phyloP scores from a whole-genome alignment of 2,113 vertebrate genomes.

The Petrocephalus microphthalmus region DNA sequence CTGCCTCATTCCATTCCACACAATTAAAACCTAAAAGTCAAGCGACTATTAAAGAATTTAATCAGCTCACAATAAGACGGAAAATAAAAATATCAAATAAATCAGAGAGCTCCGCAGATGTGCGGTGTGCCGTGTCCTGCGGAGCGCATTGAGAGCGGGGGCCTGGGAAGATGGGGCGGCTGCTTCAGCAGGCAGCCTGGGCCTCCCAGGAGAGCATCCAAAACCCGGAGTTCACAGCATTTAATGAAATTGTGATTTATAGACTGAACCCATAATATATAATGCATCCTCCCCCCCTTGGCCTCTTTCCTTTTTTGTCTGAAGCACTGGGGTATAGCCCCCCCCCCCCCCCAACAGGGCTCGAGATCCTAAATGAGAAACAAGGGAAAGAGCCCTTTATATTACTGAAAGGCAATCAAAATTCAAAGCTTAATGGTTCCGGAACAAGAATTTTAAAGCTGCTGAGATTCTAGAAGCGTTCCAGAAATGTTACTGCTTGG shows the following conservation, averaged over 20 bases:
- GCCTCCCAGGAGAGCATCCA: background rate
- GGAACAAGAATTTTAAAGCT: background rate
- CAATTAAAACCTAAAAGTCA: background rate
- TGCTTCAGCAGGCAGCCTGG: background rate
- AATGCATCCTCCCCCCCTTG: background rate
- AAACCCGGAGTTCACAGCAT: slow-evolving; percentile 8
- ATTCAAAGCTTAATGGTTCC: background rate
- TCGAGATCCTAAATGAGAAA: background rate
- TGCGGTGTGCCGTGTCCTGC: background rate
- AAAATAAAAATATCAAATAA: background rate
- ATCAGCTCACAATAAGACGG: background rate
- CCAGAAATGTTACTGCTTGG: background rate
- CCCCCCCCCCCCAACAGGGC: background rate
- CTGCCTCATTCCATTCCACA: background rate
- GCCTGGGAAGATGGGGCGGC: background rate
- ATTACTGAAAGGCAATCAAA: background rate
- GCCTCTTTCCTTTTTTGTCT: background rate
- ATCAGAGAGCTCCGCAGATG: background rate
- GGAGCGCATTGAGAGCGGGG: background rate
- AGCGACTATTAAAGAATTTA: background rate
- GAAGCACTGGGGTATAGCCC: background rate
- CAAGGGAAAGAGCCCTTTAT: background rate
- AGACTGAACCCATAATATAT: slow-evolving; percentile 4
- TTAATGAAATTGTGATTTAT: slow-evolving; percentile 23
- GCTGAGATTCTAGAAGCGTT: background rate